Base-by-base conservation (phyloP, 2,888 invertebrate genomes). In the Cephus spinipes region DNA sequence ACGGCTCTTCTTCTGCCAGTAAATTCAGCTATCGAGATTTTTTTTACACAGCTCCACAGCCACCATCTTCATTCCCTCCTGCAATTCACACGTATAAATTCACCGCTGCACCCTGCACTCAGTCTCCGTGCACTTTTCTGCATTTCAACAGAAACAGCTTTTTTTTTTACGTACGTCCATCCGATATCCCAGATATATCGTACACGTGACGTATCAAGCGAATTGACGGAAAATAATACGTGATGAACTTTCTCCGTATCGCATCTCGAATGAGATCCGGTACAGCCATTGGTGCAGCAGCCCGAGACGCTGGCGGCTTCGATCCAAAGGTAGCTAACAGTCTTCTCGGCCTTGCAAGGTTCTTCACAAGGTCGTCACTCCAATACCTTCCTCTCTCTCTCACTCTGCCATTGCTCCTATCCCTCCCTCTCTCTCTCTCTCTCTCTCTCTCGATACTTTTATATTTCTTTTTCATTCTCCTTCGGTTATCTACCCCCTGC, bases 271-370 rank as follows among this genome's bases (percentile, higher is more conserved):
- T 82, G 81, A 85, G 83, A 84, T 85, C 84, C 83, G 74, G 73
- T 31, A 36, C 74, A 69, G 74, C 79, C 69, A 81, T 83, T 82
- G 74, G 69, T 31, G 73, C 74, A 69, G 74, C 79, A 69, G 81
- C 78, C 77, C 80, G 83, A 83, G 83, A 85, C 86, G 85, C 73
- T 32, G 55, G 55, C 76, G 81, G 77, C 74, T 86, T 85, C 84
- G 80, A 55, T 55, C 55, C 23, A 55, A 55, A 55, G 79, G 79
- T 83, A 82, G 85, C 84, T 84, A 85, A 87, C 84, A 71, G 71
- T 32, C 85, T 85, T 87, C 86, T 87, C 87, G 88, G 86, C 88
- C 88, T 88, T 88, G 88, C 87, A 88, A 88, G 88, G 88, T 81
- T 85, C 86, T 84, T 84, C 80, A 83, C 88, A 88, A 88, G 88